phyloP scores from a whole-genome alignment of 2,113 vertebrate genomes.

The Malurus alboscapulatus region DNA sequence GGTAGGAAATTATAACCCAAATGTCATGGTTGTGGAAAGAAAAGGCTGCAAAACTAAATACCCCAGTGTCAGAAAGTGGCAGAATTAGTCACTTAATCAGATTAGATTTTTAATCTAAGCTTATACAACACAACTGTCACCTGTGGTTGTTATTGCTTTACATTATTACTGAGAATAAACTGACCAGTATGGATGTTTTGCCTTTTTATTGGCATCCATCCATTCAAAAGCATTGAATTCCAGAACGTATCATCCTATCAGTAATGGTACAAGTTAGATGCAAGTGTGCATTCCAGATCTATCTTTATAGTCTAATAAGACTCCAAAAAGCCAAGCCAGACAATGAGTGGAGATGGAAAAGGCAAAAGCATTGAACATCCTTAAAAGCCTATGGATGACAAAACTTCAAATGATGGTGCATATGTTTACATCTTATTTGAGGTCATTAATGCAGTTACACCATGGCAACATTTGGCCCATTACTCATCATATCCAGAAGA shows the following conservation, averaged over 20 bases:
- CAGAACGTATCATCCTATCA: background rate
- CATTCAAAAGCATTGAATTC: background rate
- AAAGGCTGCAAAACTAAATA: background rate
- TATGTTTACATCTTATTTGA: background rate
- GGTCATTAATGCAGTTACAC: slow-evolving; percentile 23
- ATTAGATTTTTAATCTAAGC: background rate
- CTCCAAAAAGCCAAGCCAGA: background rate
- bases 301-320: background rate
- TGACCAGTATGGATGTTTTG: background rate
- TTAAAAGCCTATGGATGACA: background rate
- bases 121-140: background rate
- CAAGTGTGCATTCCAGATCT: background rate
- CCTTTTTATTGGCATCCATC: background rate
- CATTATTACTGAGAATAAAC: background rate
- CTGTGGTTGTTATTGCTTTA: background rate
- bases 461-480: slow-evolving; percentile 1
- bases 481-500: slow-evolving; percentile 25
- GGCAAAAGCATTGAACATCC: background rate
- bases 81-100: background rate
- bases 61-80: background rate
- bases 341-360: background rate
- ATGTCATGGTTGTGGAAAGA: background rate
- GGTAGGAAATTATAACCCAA: background rate
- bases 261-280: background rate
- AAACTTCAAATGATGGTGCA: background rate